These are phyloP conservation scores for Bactericera cockerelli DNA, from an alignment of 1,140 invertebrate genomes.

Conservation along the genomic window DNA sequence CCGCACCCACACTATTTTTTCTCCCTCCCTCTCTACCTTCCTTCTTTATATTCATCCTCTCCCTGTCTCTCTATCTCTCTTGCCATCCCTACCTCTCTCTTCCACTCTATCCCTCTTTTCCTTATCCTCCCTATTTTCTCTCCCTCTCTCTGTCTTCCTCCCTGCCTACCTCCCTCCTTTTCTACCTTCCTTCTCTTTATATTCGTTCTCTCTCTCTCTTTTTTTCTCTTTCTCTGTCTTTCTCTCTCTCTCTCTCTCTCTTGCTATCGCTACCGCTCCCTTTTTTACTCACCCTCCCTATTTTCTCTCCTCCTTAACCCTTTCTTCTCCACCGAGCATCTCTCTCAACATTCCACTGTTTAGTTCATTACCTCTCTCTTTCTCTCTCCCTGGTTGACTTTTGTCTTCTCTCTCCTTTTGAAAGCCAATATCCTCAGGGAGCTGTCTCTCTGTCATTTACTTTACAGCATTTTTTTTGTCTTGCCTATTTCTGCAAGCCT, in stretches of 20 bases:
- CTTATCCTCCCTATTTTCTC: not conserved
- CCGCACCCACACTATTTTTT: too few relatives aligned
- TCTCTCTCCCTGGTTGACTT: not conserved
- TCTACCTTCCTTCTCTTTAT: too few relatives aligned
- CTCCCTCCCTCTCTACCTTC: too few relatives aligned
- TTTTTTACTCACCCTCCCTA: not conserved
- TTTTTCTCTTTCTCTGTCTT: not conserved
- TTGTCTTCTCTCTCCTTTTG: too few relatives aligned
- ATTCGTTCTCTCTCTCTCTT: slow-evolving; percentile 9
- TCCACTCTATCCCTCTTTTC: too few relatives aligned
- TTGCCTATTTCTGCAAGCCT: too few relatives aligned
- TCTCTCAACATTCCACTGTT: not conserved
- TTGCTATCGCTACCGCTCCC: not conserved
- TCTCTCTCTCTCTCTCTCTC: not conserved
- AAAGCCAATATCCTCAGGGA: too few relatives aligned
- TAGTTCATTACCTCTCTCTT: not conserved
- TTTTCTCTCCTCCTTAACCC: not conserved
- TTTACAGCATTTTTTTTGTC: too few relatives aligned
- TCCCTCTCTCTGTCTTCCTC: slow-evolving; percentile 5
- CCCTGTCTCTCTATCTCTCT: too few relatives aligned
- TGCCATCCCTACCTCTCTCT: too few relatives aligned
- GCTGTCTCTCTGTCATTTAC: too few relatives aligned
- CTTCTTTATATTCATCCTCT: too few relatives aligned
- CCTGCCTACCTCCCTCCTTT: not conserved
- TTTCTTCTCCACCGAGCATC: not conserved